Evolutionary conservation across 30 jellyfish, hydroid and myxozoan species (phyloP).

Genomic region (Haliclystus octoradiatus): DNA sequence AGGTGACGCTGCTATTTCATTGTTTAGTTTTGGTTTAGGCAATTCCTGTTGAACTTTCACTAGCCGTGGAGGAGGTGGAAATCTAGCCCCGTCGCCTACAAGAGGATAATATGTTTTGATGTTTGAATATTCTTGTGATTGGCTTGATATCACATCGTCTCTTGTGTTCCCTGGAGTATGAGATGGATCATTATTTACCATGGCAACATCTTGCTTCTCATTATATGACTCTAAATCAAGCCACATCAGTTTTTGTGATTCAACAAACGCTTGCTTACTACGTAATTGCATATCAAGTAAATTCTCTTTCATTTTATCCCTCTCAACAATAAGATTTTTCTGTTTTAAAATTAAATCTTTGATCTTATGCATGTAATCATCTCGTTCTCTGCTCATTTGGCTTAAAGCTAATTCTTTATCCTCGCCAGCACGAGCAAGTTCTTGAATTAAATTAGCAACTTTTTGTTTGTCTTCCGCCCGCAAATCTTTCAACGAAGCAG

Average conservation of each 20-base stretch:
- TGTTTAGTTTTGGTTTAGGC: no score
- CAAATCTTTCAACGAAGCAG: slow-evolving; percentile 1
- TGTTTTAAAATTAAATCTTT: slow-evolving; percentile 16
- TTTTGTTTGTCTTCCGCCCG: slow-evolving; percentile 15
- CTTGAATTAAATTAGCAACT: slow-evolving; percentile 62
- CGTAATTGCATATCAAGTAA: slow-evolving; percentile 12
- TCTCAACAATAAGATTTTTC: slow-evolving; percentile 27
- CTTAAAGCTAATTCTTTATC: slow-evolving; percentile 49
- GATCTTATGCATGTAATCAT: slow-evolving; percentile 24
- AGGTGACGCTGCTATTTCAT: no score
- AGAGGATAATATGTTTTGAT: not conserved
- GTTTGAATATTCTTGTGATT: not conserved
- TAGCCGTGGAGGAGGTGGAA: not conserved
- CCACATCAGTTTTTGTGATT: not conserved
- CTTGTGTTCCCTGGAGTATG: not conserved
- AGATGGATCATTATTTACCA: not conserved
- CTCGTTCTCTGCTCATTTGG: slow-evolving; percentile 32
- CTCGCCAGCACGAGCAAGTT: slow-evolving; percentile 78
- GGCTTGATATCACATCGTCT: not conserved
- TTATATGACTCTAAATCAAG: not conserved
- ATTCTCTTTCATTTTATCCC: slow-evolving; percentile 45
- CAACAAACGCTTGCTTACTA: not conserved
- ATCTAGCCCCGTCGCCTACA: not conserved
- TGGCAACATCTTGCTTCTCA: not conserved
- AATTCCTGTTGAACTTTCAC: no score